These are phyloP conservation scores for Danio choprae DNA, from an alignment of 2,797 vertebrate species.

Conservation along the genomic window DNA sequence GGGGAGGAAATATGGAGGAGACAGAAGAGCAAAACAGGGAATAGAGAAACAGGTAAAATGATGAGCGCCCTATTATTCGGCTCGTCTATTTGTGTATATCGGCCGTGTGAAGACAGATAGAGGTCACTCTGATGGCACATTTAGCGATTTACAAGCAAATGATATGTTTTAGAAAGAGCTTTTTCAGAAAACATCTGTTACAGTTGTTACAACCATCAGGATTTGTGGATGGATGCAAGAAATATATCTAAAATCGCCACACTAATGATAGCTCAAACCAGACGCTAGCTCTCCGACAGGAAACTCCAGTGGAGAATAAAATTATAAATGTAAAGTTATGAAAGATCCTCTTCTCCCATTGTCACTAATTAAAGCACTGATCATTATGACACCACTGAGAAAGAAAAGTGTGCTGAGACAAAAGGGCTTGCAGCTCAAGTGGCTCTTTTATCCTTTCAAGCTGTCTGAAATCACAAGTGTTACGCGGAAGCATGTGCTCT, in stretches of 20 bases:
- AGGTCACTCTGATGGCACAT: conserved; percentile 7
- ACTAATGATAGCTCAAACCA: background rate
- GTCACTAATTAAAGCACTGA: conserved; percentile 27
- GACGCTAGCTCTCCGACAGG: background rate
- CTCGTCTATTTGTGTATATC: conserved; percentile 17
- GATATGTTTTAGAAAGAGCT: background rate
- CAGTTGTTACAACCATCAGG: background rate
- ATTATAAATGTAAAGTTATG: conserved; percentile 15
- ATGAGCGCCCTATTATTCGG: background rate
- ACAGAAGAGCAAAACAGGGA: background rate
- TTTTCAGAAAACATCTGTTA: background rate
- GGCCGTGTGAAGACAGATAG: conserved; percentile 21
- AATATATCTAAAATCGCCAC: background rate
- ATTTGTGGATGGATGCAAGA: background rate
- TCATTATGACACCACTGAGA: conserved; percentile 14
- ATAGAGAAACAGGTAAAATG: background rate
- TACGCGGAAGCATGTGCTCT: background rate
- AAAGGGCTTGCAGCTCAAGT: conserved; percentile 3
- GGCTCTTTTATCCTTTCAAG: conserved; percentile 23
- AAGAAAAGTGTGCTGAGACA: conserved; percentile 26
- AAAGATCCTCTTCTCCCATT: background rate
- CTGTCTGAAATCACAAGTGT: conserved; percentile 31
- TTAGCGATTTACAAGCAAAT: background rate
- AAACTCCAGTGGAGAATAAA: background rate
- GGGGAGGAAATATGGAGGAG: background rate